phyloP scores from a whole-genome alignment of 2,113 vertebrate genomes.

The Oreocharis arfaki region DNA sequence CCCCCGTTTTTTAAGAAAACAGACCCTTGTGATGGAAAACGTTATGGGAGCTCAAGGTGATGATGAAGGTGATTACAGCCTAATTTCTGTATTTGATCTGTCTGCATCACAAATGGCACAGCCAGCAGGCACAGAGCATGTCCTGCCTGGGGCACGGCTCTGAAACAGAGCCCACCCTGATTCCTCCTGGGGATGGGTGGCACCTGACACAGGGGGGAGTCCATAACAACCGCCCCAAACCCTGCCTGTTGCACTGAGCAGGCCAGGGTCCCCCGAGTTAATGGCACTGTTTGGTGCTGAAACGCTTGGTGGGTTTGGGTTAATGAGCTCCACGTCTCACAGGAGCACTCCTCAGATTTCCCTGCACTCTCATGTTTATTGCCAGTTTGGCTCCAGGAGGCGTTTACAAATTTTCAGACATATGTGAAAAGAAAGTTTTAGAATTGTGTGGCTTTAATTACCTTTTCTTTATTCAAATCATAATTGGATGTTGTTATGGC shows the following conservation, averaged over 20 bases:
- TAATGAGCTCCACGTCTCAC: not conserved
- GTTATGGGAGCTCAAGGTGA: not conserved
- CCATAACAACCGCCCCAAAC: not conserved
- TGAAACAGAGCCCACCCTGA: not conserved
- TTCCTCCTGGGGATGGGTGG: not conserved
- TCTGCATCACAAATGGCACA: not conserved
- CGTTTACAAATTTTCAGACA: rapidly evolving
- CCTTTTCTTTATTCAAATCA: not conserved
- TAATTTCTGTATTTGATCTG: not conserved
- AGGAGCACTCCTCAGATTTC: not conserved
- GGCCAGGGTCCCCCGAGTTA: not conserved
- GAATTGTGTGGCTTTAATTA: not conserved
- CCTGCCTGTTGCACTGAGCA: not conserved
- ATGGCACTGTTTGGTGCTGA: not conserved
- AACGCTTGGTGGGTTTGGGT: not conserved
- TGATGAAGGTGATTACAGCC: not conserved
- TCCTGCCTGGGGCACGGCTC: not conserved
- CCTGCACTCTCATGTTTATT: not conserved
- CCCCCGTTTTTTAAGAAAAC: not conserved
- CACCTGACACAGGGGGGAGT: not conserved
- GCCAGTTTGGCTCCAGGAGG: not conserved
- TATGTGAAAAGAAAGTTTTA: not conserved
- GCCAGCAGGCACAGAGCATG: not conserved
- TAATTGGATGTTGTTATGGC: not conserved
- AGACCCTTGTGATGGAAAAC: not conserved